Conservation (phyloP, 2,888 invertebrate species). For the Helleia helle region DNA sequence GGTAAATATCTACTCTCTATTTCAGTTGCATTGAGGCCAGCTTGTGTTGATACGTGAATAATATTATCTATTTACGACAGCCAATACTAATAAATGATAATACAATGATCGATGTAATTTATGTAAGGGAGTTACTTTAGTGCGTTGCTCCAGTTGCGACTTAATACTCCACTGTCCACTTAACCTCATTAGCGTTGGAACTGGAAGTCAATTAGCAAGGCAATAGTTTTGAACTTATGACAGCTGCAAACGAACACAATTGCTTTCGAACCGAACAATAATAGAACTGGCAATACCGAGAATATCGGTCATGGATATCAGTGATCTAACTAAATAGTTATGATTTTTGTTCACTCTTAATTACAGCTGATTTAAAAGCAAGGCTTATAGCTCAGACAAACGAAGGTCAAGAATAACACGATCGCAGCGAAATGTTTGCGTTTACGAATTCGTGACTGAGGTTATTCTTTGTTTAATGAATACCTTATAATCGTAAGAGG, state of each 20-base stretch:
- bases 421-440: constrained; percentile 23
- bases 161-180: constrained; percentile 38
- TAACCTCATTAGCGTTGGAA: constrained; percentile 54
- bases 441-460: constrained; percentile 32
- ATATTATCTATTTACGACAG: no score
- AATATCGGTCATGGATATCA: constrained; percentile 7
- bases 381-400: constrained; percentile 23
- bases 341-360: constrained; percentile 5
- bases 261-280: constrained; percentile 39
- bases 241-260: constrained; percentile 49
- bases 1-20: no score
- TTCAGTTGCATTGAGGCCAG: no score
- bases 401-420: constrained; percentile 37
- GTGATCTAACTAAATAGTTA: not conserved
- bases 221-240: constrained; percentile 55
- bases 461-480: constrained; percentile 24
- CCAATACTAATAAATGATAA: not conserved
- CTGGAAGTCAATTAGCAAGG: constrained; percentile 55
- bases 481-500: constrained; percentile 14
- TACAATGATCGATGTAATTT: not conserved
- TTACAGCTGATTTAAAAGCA: constrained; percentile 6
- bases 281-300: constrained; percentile 17
- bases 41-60: no score
- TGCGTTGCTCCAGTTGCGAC: constrained; percentile 12
- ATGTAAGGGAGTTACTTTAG: constrained; percentile 3